Conservation (phyloP, 35 echinoderm and acorn worm species). For the Eucidaris tribuloides region DNA sequence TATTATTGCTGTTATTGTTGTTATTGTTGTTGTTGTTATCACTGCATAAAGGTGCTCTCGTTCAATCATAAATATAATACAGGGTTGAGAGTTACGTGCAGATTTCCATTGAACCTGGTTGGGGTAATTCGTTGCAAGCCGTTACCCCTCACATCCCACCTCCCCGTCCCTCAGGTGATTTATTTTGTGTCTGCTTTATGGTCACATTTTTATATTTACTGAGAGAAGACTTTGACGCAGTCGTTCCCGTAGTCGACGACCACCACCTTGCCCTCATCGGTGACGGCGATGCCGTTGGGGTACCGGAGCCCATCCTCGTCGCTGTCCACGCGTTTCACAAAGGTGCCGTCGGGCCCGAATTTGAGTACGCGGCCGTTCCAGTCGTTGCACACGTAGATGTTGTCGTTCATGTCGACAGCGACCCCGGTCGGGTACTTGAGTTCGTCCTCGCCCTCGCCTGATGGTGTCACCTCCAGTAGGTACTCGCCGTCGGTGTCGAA, state of each 20-base stretch:
- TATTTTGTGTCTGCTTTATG: too few species aligned
- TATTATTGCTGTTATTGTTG: too few species aligned
- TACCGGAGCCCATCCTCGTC: conserved; percentile 89
- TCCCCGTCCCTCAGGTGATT: too few species aligned
- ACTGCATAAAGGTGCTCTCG: too few species aligned
- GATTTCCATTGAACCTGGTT: too few species aligned
- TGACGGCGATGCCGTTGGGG: conserved; percentile 81
- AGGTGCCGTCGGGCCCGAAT: conserved; percentile 75
- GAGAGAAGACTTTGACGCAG: conserved; percentile 71
- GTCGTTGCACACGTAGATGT: conserved; percentile 91
- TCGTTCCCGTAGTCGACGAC: conserved; percentile 95
- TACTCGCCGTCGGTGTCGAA: conserved; percentile 62
- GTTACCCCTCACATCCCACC: too few species aligned
- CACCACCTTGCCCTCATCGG: conserved; percentile 56
- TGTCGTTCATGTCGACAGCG: conserved; percentile 72
- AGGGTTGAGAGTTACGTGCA: too few species aligned
- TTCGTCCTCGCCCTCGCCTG: conserved; percentile 57
- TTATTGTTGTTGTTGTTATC: too few species aligned
- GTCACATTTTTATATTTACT: too few species aligned
- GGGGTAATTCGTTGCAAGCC: too few species aligned
- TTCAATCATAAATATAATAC: too few species aligned
- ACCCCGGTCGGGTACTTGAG: conserved; percentile 94
- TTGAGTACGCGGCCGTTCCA: conserved; percentile 89
- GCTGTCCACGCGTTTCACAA: conserved; percentile 72
- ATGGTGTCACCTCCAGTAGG: conserved; percentile 40